Percentiles rank a stretch among this genome's conserved stretches.
These are phyloP conservation scores for Callipepla californica DNA, from an alignment of 2,113 vertebrate genomes.

Conservation along the genomic window DNA sequence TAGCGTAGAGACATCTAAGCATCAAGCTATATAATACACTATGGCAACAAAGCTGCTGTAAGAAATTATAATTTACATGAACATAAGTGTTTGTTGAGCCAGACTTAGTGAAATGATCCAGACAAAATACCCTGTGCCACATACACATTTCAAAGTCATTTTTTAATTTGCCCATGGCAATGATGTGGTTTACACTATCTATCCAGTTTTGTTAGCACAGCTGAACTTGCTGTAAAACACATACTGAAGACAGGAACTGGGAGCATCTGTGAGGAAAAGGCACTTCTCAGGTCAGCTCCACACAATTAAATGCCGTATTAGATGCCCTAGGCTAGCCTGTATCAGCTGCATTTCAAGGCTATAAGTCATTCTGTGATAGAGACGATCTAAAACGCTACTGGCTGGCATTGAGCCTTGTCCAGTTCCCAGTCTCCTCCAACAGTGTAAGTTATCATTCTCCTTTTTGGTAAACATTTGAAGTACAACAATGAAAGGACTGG, in stretches of 20 bases:
- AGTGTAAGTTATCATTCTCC: neutral
- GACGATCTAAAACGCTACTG: neutral
- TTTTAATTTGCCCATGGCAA: neutral
- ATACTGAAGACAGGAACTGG: neutral
- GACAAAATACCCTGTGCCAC: neutral
- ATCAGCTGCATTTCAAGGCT: neutral
- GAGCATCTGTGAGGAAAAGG: accelerated
- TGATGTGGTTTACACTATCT: neutral
- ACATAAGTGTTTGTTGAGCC: neutral
- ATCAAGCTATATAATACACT: neutral
- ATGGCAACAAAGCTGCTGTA: conserved; percentile 4
- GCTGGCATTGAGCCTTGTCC: neutral
- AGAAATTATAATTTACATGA: neutral
- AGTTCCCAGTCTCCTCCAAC: neutral
- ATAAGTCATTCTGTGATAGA: neutral
- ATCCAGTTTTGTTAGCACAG: neutral
- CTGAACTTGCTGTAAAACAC: accelerated
- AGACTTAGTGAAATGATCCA: neutral
- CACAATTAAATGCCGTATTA: neutral
- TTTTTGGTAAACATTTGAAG: neutral
- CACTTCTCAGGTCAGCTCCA: neutral
- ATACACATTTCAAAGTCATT: neutral
- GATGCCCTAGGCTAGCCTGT: accelerated
- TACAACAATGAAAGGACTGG: accelerated
- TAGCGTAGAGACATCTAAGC: neutral